Base-by-base conservation (phyloP, 2,888 invertebrate genomes). In the Formica aserva region DNA sequence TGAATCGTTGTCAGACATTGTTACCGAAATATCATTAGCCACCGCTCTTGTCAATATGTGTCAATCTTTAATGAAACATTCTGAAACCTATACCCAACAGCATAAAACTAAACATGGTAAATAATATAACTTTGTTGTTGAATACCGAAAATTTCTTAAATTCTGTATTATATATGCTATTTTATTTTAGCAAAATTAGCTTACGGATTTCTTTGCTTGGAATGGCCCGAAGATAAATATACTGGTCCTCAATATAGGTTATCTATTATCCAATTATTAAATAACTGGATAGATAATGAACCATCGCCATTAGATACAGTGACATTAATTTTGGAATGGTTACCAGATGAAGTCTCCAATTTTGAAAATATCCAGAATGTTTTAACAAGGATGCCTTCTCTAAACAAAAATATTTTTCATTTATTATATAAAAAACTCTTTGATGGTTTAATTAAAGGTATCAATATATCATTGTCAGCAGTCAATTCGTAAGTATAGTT, bases 381-480 rank as follows among this genome's bases (percentile, higher is more conserved):
- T 1, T 94, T 98, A 18, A 94, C 93, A 57, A 96, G 96, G 72
- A 96, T 97, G 82, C 96, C 96, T 41, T 96, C 97, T 78, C 96
- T 98, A 74, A 96, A 96, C 87, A 96, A 95, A 93, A 94, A 94
- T 0, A 97, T 96, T 93, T 97, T 97, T 91, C 96, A 97, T 11
- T 95, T 97, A 88, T 94, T 98, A 4, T 97, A 96, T 90, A 96
- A 96, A 88, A 96, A 96, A 85, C 91, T 97, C 1, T 97, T 97
- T 77, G 95, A 95, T 85, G 96, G 96, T 13, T 92, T 97, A 13
- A 95, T 96, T 55, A 96, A 95, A 85, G 95, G 96, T 2, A 94
- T 96, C 1, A 96, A 95, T 93, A 94, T 88, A 88, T 95, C 96
- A 85, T 90, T 95, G 22, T 95, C 95, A 71, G 94, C 95, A 86